Evolutionary conservation across 2,113 vertebrate genomes (phyloP), one percentile per base, ranked within the genome.

Genomic region (Oceanites oceanicus): DNA sequence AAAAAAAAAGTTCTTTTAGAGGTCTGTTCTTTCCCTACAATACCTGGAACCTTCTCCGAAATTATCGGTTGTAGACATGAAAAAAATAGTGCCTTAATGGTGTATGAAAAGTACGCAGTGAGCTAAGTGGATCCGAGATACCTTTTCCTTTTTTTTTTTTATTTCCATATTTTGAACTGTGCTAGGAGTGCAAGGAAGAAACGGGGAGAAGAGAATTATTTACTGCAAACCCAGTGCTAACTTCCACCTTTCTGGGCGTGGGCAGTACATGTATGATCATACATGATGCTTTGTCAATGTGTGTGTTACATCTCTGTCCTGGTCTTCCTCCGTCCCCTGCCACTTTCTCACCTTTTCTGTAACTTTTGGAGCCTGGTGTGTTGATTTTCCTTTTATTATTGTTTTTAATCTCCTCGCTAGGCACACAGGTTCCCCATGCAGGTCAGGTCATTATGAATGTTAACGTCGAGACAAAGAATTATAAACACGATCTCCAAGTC

Each of bases 401-500:
- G 78, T 86, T 95, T 96, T 96, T 86, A 42, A 49, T 94, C 65
- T 56, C 50, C 16, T 45, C 52, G 55, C 95, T 94, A 66, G 91
- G 67, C 80, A 34, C 73, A 86, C 74, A 49, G 61, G 90, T 92
- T 95, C 92, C 73, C 83, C 88, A 11, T 8, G 92, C 94, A 61
- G 94, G 97, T 96, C 97, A 94, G 96, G 96, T 94, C 97, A 95
- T 97, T 97, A 96, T 90, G 77, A 97, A 93, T 82, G 97, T 96
- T 96, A 97, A 96, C 81, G 86, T 72, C 63, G 92, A 67, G 70
- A 96, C 97, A 95, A 97, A 95, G 96, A 97, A 97, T 97, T 97
- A 98, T 97, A 96, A 96, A 96, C 97, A 96, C 93, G 92, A 97
- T 98, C 96, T 97, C 81, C 93, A 75, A 97, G 98, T 97, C 98